A percentile compares a stretch with the other conserved stretches of the same genome.
phyloP scores from a whole-genome alignment of 2,888 invertebrate species.

The Drosophila diplacantha region DNA sequence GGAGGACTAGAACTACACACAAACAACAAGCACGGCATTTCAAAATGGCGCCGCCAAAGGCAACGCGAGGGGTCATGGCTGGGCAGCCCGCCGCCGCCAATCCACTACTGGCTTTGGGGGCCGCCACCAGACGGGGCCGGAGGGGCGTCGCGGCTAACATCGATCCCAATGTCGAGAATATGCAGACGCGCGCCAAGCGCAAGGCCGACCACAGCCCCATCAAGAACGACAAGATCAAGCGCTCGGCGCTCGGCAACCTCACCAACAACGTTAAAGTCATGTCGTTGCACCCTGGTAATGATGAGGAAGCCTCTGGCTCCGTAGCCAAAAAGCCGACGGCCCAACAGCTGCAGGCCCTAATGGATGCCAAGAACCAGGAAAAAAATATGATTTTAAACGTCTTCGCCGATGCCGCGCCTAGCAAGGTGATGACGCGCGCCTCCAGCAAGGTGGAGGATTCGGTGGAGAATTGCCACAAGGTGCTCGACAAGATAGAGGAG shows the following conservation, averaged over 20 bases:
- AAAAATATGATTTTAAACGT: constrained; percentile 34
- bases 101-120: constrained; percentile 49
- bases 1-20: constrained; percentile 21
- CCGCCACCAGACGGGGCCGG: constrained; percentile 65
- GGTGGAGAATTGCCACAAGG: constrained; percentile 55
- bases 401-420: constrained; percentile 32
- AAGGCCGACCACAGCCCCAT: constrained; percentile 89
- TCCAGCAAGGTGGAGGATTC: constrained; percentile 56
- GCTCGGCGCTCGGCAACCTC: constrained; percentile 91
- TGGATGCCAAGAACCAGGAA: constrained; percentile 66
- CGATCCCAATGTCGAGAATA: constrained; percentile 73
- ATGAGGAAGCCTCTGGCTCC: constrained; percentile 63
- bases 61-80: constrained; percentile 65
- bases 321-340: constrained; percentile 58
- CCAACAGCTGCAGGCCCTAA: constrained; percentile 60
- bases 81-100: constrained; percentile 51
- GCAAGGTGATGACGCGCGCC: constrained; percentile 70
- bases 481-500: constrained; percentile 52
- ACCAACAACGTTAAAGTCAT: constrained; percentile 81
- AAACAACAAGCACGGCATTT: constrained; percentile 36
- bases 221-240: constrained; percentile 86
- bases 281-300: constrained; percentile 65
- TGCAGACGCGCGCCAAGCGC: constrained; percentile 81
- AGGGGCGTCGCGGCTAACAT: constrained; percentile 55
- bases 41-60: constrained; percentile 77